Base-by-base conservation (phyloP, 1,140 invertebrate species). In the Globodera ellingtonae region DNA sequence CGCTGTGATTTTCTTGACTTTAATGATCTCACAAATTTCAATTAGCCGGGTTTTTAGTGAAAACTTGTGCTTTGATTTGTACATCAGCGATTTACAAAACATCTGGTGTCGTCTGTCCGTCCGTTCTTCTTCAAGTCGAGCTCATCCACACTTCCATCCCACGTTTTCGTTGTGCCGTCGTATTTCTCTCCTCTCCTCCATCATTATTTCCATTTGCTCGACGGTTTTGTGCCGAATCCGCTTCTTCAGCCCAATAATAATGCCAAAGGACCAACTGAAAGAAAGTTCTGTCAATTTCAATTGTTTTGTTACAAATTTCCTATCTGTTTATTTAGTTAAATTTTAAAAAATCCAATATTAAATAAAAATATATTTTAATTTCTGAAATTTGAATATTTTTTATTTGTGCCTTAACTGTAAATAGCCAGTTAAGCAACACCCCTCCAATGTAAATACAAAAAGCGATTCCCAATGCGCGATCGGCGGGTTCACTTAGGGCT, bases 391-490 rank as follows among this genome's bases (percentile, higher is more conserved):
- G 18, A 59, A 59, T 15, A 59, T 15, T 15, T 15, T 15, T 15
- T 59, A 24, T 24, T 24, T 24, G 24, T 24, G 24, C 24, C 24
- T 59, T 62, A 62, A 88, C 83, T 9, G 85, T 87, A 56, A 87
- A 87, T 13, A 87, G 48, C 86, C 86, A 87, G 71, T 88, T 87
- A 35, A 88, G 62, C 15, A 56, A 15, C 13, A 87, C 83, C 21
- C 86, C 87, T 66, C 70, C 65, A 8, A 84, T 70, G 76, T 87
- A 87, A 52, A 84, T 72, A 18, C 56, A 72, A 24, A 88, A 84
- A 46, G 75, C 65, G 10, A 77, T 70, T 21, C 72, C 82, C 4
- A 87, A 78, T n/a, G 79, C 78, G 9, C 75, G 72, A 65, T 86
- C 84, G 9, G 87, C 84, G 0, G 75, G 35, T 24, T 72, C 47